phyloP scores from a whole-genome alignment of 2,888 invertebrate species.

The Drosophila falleni region DNA sequence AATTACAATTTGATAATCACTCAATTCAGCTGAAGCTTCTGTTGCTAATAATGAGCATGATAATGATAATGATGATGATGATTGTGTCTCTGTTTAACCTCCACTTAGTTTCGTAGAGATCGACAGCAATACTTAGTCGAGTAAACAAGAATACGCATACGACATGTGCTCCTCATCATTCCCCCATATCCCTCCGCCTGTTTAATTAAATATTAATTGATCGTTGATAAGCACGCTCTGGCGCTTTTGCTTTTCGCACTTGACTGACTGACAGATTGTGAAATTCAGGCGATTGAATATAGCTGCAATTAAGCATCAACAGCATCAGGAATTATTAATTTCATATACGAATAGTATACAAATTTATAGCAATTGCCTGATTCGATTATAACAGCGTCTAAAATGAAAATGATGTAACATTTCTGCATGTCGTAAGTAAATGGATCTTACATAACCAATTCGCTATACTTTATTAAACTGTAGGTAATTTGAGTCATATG shows the following conservation, averaged over 20 bases:
- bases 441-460: slow-evolving; percentile 5
- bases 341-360: neutral
- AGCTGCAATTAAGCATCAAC: slow-evolving; percentile 8
- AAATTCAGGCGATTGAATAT: slow-evolving; percentile 33
- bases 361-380: slow-evolving; percentile 3
- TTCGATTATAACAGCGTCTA: slow-evolving; percentile 11
- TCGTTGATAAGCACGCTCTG: slow-evolving; percentile 71
- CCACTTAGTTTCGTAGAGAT: slow-evolving; percentile 31
- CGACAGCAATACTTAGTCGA: slow-evolving; percentile 22
- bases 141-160: slow-evolving; percentile 62
- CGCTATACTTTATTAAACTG: neutral
- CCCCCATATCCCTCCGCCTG: slow-evolving; percentile 46
- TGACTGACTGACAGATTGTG: slow-evolving; percentile 30
- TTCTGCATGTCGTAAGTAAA: neutral
- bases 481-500: neutral
- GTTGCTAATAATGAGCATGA: slow-evolving; percentile 6
- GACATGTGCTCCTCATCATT: slow-evolving; percentile 50
- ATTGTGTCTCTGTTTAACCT: slow-evolving; percentile 53
- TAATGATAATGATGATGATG: slow-evolving; percentile 9
- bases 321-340: slow-evolving; percentile 11
- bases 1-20: slow-evolving; percentile 75
- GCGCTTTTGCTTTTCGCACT: slow-evolving; percentile 50
- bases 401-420: neutral
- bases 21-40: slow-evolving; percentile 34
- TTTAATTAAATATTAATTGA: slow-evolving; percentile 83